Evolutionary conservation across 1,140 invertebrate genomes (phyloP), one percentile per base, ranked within the genome.

Genomic region (Drosophila virilis): DNA sequence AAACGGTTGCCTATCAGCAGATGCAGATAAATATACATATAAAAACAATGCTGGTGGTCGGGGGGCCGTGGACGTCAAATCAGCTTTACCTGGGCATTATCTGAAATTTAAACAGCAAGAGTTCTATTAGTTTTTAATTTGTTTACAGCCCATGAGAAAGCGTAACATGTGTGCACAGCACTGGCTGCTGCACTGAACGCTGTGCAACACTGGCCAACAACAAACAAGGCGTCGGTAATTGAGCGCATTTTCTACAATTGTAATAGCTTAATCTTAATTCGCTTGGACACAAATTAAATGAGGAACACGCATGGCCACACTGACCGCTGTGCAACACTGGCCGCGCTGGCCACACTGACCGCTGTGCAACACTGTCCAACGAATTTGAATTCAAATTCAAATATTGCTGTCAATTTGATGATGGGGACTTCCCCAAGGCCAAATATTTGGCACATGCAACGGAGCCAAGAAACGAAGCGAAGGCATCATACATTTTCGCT

Each of bases 1-100:
- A 45, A 28, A 17, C 13, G 15, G 8, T 22, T 50, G 52, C 43
- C 40, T 78, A 88, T 88, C 83, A 76, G 42, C 38, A 46, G 58
- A 64, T 71, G 82, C 74, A 69, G 12, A 62, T 66, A 13, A 58
- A 72, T 48, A 69, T 65, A 22, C 2, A 22, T 22, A 22, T 17
- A 1, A 22, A 61, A 67, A 55, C 78, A 59, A 69, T 62, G 28
- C 37, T 33, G 22, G 22, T n/a, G n/a, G n/a, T n/a, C n/a, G n/a
- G 4, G 22, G 22, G 22, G 22, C 13, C 42, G 17, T 22, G 54
- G 50, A 37, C 37, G 50, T 22, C 61, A 72, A 60, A 48, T 48
- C 59, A 38, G 43, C 13, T 55, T 55, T 38, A 22, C 32, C 10
- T 15, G n/a, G 22, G 4, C 17, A 28, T 13, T 59, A 45, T 15